These are phyloP conservation scores for Petromus typicus DNA, from an alignment of 2,113 vertebrate species.

Conservation along the genomic window DNA sequence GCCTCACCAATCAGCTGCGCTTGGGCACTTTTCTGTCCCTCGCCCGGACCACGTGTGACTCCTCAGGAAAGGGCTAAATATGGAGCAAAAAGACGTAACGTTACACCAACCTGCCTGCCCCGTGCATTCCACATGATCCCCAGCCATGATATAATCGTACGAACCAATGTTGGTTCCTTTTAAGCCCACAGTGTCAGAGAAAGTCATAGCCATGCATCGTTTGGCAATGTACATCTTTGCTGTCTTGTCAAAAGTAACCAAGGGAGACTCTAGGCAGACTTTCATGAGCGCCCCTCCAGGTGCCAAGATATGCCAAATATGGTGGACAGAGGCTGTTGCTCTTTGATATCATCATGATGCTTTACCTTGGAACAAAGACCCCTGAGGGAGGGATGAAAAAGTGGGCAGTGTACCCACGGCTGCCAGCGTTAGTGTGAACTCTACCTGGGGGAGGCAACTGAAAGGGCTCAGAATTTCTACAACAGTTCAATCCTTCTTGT, in stretches of 20 bases:
- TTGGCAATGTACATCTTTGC: slow-evolving; percentile 53
- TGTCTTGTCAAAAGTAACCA: slow-evolving; percentile 31
- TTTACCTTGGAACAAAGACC: slow-evolving; percentile 52
- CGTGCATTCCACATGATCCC: neutral
- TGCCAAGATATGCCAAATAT: slow-evolving; percentile 35
- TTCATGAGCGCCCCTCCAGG: neutral
- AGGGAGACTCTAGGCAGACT: slow-evolving; percentile 39
- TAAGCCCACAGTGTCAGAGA: neutral
- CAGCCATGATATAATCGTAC: slow-evolving; percentile 15
- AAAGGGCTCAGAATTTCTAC: neutral
- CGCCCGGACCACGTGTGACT: neutral
- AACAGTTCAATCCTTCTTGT: neutral
- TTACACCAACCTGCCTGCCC: neutral
- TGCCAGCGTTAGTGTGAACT: neutral
- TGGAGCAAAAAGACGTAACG: neutral
- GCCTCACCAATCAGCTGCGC: neutral
- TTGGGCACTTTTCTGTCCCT: fast-evolving
- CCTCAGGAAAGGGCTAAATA: neutral
- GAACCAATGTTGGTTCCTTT: neutral
- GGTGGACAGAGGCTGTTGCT: neutral
- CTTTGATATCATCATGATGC: slow-evolving; percentile 2
- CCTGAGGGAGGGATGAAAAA: neutral
- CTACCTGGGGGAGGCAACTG: neutral
- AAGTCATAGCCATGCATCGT: neutral
- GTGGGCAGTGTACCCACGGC: neutral